Percentiles rank a stretch among this genome's conserved stretches.
Evolutionary conservation across 1,140 invertebrate species (phyloP).

Genomic region (Aphelenchoides fujianensis): DNA sequence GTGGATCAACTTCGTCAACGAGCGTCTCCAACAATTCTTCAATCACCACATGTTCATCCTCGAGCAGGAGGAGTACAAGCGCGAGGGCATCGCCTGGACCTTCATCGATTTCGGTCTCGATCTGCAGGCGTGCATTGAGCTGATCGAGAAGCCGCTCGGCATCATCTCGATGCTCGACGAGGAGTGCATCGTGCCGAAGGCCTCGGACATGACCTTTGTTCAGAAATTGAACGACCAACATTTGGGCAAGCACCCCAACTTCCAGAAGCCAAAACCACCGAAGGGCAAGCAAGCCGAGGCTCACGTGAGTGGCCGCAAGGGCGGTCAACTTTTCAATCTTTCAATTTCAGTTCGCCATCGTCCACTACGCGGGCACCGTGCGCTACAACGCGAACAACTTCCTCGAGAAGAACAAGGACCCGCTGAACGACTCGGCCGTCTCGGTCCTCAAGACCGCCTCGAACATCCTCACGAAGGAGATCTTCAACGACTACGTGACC

Average conservation of each 20-base stretch:
- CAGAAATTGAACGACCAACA: constrained; percentile 98
- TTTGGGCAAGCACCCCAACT: constrained; percentile 95
- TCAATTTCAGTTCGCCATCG: constrained; percentile 62
- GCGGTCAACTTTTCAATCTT: too few species aligned
- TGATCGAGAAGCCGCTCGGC: constrained; percentile 99
- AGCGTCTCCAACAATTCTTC: constrained; percentile 99
- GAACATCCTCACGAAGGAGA: constrained; percentile 55
- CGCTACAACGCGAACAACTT: constrained; percentile 66
- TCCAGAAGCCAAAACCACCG: constrained; percentile 86
- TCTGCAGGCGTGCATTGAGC: constrained; percentile 93
- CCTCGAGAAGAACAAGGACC: constrained; percentile 62
- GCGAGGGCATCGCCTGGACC: constrained; percentile 94
- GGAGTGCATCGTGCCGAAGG: constrained; percentile 99
- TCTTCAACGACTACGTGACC: constrained; percentile 58
- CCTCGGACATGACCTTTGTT: constrained; percentile 94
- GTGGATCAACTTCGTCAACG: constrained; percentile 99
- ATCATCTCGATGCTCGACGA: constrained; percentile 99
- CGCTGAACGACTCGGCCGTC: constrained; percentile 79
- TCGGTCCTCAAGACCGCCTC: constrained; percentile 73
- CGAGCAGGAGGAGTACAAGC: constrained; percentile 98
- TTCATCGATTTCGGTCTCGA: constrained; percentile 99
- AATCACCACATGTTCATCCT: constrained; percentile 98
- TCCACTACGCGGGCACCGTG: constrained; percentile 62
- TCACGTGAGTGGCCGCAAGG: too few species aligned
- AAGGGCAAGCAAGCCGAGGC: constrained; percentile 86